Conservation (phyloP, 2,888 invertebrate genomes). For the Ectemnius lituratus region DNA sequence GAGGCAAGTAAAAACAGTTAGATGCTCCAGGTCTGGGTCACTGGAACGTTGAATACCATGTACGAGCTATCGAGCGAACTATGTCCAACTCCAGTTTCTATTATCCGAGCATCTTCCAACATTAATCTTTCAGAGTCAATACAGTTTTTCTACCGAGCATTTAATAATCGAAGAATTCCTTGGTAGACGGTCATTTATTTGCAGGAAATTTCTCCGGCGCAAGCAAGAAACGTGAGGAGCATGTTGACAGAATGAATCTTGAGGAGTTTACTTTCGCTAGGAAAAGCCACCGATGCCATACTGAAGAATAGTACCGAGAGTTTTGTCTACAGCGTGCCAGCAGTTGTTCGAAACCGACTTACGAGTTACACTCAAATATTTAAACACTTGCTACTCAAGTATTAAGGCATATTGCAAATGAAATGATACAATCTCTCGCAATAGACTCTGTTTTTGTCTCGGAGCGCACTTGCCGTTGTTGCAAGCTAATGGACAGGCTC, state of each 20-base stretch:
- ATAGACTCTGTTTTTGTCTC: too few species aligned
- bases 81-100: conserved; percentile 22
- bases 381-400: too few species aligned
- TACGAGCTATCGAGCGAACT: conserved; percentile 19
- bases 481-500: too few species aligned
- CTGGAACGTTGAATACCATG: conserved; percentile 69
- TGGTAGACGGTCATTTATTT: background rate
- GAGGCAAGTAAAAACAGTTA: conserved; percentile 64
- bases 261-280: background rate
- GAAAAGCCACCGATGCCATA: background rate
- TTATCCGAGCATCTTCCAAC: too few species aligned
- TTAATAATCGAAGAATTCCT: background rate
- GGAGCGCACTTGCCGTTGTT: too few species aligned
- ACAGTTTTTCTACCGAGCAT: too few species aligned
- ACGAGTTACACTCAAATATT: too few species aligned
- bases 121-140: too few species aligned
- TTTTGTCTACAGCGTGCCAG: background rate
- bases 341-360: background rate
- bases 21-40: conserved; percentile 63
- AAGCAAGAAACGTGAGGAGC: background rate
- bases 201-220: background rate
- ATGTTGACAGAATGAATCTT: conserved; percentile 6
- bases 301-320: background rate
- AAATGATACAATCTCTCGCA: background rate
- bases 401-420: too few species aligned